Evolutionary conservation across 2,888 invertebrate genomes (phyloP).

Genomic region (Loripinus fragilis): DNA sequence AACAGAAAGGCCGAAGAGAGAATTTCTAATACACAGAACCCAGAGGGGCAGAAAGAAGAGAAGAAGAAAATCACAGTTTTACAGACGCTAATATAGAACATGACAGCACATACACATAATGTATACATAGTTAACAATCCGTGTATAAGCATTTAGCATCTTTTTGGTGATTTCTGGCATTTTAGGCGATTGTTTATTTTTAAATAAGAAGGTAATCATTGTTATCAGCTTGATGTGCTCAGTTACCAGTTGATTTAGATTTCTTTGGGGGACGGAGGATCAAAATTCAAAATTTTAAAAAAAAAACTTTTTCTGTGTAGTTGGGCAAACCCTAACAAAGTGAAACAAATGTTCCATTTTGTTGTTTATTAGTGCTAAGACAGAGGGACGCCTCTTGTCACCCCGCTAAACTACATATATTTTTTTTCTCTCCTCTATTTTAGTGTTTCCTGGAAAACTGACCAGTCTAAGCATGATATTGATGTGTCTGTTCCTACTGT

Average conservation of each 20-base stretch:
- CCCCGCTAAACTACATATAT: constrained; percentile 1
- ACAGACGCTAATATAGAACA: no score
- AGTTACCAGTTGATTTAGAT: neutral
- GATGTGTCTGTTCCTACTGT: neutral
- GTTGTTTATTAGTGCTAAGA: constrained; percentile 7
- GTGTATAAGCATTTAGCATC: no score
- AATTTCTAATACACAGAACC: neutral
- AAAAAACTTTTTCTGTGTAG: neutral
- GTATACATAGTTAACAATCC: no score
- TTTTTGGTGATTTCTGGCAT: no score
- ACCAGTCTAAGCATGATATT: neutral
- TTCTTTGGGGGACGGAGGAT: neutral
- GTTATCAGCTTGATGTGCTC: no score
- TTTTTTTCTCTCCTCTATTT: neutral
- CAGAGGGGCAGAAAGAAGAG: neutral
- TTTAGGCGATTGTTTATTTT: no score
- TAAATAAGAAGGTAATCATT: no score
- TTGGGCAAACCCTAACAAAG: neutral
- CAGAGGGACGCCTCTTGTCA: neutral
- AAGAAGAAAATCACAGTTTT: no score
- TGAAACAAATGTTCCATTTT: neutral
- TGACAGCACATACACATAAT: no score
- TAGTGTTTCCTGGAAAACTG: constrained; percentile 7
- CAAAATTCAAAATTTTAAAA: neutral
- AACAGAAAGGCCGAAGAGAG: constrained; percentile 6